Percentiles rank a stretch among this genome's conserved stretches.
phyloP scores from a whole-genome alignment of 2,797 vertebrate species.

The Malacoctenus gilli region DNA sequence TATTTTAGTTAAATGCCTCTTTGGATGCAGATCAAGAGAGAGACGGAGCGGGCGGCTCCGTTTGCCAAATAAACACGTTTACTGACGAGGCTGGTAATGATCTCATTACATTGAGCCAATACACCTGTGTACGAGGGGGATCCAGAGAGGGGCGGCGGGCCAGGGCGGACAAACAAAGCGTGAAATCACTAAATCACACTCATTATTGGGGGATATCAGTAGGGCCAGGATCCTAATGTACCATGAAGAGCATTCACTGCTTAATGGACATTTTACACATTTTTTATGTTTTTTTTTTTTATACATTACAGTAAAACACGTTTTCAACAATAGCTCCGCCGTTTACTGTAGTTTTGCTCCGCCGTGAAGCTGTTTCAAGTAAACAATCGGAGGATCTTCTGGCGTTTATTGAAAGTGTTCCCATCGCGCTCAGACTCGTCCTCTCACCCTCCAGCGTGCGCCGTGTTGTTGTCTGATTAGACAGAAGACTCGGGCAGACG shows the following conservation, averaged over 20 bases:
- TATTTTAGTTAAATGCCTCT: slow-evolving; percentile 80
- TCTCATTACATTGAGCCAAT: slow-evolving; percentile 82
- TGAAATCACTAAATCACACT: slow-evolving; percentile 86
- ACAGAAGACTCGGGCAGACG: slow-evolving; percentile 44
- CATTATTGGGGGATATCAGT: slow-evolving; percentile 80
- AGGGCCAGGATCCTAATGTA: slow-evolving; percentile 80
- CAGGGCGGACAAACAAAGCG: slow-evolving; percentile 81
- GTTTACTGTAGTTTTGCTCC: slow-evolving; percentile 51
- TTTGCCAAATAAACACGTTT: slow-evolving; percentile 80
- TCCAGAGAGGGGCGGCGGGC: slow-evolving; percentile 73
- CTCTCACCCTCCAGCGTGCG: neutral
- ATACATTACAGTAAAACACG: slow-evolving; percentile 69
- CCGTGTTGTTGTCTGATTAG: slow-evolving; percentile 23
- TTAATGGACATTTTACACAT: slow-evolving; percentile 79
- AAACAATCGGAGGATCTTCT: slow-evolving; percentile 10
- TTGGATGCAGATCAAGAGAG: slow-evolving; percentile 77
- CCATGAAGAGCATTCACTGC: slow-evolving; percentile 81
- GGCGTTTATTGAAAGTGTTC: neutral
- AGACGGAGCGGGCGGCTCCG: slow-evolving; percentile 61
- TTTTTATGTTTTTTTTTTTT: slow-evolving; percentile 75
- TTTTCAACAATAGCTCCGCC: slow-evolving; percentile 58
- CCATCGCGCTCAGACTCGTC: neutral
- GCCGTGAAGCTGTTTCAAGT: slow-evolving; percentile 32
- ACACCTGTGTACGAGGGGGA: slow-evolving; percentile 78
- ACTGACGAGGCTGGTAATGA: slow-evolving; percentile 79